phyloP scores from a whole-genome alignment of 2,888 invertebrate species.

The Quadroppia sp. region DNA sequence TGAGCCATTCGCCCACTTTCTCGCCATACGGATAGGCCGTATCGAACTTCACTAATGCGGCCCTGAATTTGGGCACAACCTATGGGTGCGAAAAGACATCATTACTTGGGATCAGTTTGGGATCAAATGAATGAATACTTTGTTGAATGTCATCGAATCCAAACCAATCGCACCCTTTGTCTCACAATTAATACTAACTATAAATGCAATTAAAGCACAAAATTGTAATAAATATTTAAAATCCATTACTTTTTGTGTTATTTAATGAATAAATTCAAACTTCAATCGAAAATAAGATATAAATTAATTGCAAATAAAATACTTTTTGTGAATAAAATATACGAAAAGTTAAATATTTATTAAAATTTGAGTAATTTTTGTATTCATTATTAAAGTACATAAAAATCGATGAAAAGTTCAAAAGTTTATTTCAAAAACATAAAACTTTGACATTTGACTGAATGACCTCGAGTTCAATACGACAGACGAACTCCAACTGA shows the following conservation, averaged over 20 bases:
- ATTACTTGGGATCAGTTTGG: background rate
- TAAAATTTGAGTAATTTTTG: too few relatives aligned
- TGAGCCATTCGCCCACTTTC: conserved; percentile 79
- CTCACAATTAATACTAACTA: conserved; percentile 17
- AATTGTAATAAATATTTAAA: background rate
- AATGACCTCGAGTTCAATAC: too few relatives aligned
- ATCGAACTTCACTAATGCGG: conserved; percentile 85
- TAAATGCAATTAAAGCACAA: background rate
- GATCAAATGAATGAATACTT: conserved; percentile 56
- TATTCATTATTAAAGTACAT: too few relatives aligned
- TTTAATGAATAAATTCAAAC: background rate
- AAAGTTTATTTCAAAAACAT: too few relatives aligned
- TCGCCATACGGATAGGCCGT: conserved; percentile 91
- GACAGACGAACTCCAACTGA: too few relatives aligned
- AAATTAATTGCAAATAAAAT: background rate
- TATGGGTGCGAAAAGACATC: conserved; percentile 49
- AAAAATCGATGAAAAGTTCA: too few relatives aligned
- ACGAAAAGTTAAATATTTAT: too few relatives aligned
- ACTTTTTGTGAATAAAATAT: too few relatives aligned
- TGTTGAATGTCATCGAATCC: conserved; percentile 73
- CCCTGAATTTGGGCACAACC: conserved; percentile 74
- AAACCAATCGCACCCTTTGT: conserved; percentile 69
- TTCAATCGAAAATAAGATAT: background rate
- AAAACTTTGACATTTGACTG: too few relatives aligned
- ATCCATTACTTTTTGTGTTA: background rate